Base-by-base conservation (phyloP, 2,797 vertebrate species). In the Phrynocephalus vlangalii region DNA sequence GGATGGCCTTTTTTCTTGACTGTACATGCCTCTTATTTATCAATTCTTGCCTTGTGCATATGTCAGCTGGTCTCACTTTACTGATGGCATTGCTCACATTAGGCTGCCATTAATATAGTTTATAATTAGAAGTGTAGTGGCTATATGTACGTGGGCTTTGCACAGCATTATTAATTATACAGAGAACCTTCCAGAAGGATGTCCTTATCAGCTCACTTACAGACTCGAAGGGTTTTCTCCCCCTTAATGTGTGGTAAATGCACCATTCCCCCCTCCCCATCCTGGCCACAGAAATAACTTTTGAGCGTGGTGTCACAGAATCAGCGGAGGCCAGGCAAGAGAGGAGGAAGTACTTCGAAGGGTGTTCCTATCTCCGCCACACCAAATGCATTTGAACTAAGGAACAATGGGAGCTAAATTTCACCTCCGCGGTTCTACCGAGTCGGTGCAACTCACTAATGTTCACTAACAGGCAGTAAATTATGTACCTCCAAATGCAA, bases 401-500 rank as follows among this genome's bases (percentile, higher is more conserved):
- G 80, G 92, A 91, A 95, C 95, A 95, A 95, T 92, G 93, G 92
- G 82, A 86, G 0, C 33, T 0, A 78, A 84, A 91, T 89, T 92
- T 90, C 28, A 87, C 90, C 82, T 0, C 50, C 0, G 0, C 22
- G 0, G 70, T 91, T 94, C 92, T 87, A 73, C 92, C 70, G 91
- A 93, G 91, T 92, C 92, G 76, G 89, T 2, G 0, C 93, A 86
- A 67, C 93, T 91, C 24, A 9, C 94, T 87, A 79, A 92, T 95
- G 94, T 94, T 95, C 80, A 16, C 93, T 94, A 96, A 95, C 92
- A 93, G 95, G 93, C 96, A 95, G 95, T 96, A 95, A 97, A 97
- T 97, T 95, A 96, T 91, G 94, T 93, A 92, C 95, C 95, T 96
- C 94, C 60, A 94, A 94, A 95, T 91, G 94, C 94, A 92, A 44